Evolutionary conservation across 2,113 vertebrate genomes (phyloP), one percentile per base, ranked within the genome.

Genomic region (Sylvilagus bachmani): DNA sequence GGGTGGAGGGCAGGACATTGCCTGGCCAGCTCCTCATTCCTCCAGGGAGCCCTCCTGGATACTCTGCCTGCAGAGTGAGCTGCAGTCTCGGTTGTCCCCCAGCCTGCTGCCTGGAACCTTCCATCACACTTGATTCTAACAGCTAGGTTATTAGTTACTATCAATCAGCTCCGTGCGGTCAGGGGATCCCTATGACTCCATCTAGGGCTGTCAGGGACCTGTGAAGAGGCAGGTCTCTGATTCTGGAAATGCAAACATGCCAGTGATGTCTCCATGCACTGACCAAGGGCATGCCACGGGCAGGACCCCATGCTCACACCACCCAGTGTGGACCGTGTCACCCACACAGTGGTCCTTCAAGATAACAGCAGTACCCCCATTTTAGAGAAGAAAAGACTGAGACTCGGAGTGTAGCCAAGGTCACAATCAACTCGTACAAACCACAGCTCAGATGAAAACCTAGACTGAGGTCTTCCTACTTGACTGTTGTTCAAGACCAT

Each of bases 131-230:
- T 58, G 25, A 75, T 58, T 58, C 1, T n/a, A 22, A 58, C 17
- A 1, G 0, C 31, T 62, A 16, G 53, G 5, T 11, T 66, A 51
- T n/a, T 5, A 0, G 17, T 14, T 24, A 10, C n/a, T 33, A 49
- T n/a, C 5, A n/a, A 7, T 29, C 17, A 33, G 51, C 38, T 62
- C 29, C 8, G 6, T n/a, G 58, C 7, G 24, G 74, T 29, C 5
- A 10, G 14, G 17, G 4, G 17, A 24, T 10, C 9, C 7, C 3
- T 9, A 27, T 31, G 24, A 66, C 3, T 29, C n/a, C 2, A 36
- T 66, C 51, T 79, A 61, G 14, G 10, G 12, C 12, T 24, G 1
- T 58, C 29, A n/a, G 22, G 22, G 19, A 4, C 53, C 49, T 12
- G 19, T 70, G 25, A 10, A 1, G 53, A 78, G 44, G 29, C 82